Evolutionary conservation across 1,140 invertebrate genomes (phyloP), one percentile per base, ranked within the genome.

Genomic region (Trissolcus basalis): DNA sequence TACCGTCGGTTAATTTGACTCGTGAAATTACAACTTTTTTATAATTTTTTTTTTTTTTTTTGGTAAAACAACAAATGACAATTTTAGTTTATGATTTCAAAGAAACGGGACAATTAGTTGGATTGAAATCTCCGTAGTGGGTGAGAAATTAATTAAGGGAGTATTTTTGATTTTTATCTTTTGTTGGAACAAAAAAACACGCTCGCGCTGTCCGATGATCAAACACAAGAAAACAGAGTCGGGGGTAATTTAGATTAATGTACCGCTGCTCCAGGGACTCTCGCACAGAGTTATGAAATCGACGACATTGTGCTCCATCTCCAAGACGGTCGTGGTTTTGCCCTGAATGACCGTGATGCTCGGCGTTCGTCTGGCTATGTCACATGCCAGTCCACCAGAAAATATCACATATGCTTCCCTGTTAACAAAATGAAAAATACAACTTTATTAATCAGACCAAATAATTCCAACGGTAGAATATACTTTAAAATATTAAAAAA

Each of bases 281-380:
- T 98, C 96, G 89, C 96, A 98, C 14, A 98, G 90, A 27, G 95
- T 95, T 80, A 99, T 93, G 91, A 99, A 99, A 91, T 98, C 97
- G 50, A 99, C 92, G 50, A 99, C 97, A 83, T 94, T 96, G 88
- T 99, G 96, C 83, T 99, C 98, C 98, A 99, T 99, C 91, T 99
- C 97, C 76, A 99, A 90, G 51, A 99, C 97, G 1, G 97, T 99
- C 41, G 96, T 98, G 69, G 94, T 95, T 90, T 97, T 97, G 58
- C 94, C 95, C 86, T 96, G 95, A 83, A 98, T 96, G 63, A 99
- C 96, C 15, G 97, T 98, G 83, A 99, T 95, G 86, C 96, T 97
- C 69, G 97, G 97, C 60, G 96, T 96, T 81, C 94, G 91, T 59
- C 95, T 95, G 67, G 94, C 93, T 86, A 94, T 93, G 85, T 98